Percentiles rank a stretch among this genome's conserved stretches.
Evolutionary conservation across 1,140 invertebrate species (phyloP).

Genomic region (Drosophila orena): DNA sequence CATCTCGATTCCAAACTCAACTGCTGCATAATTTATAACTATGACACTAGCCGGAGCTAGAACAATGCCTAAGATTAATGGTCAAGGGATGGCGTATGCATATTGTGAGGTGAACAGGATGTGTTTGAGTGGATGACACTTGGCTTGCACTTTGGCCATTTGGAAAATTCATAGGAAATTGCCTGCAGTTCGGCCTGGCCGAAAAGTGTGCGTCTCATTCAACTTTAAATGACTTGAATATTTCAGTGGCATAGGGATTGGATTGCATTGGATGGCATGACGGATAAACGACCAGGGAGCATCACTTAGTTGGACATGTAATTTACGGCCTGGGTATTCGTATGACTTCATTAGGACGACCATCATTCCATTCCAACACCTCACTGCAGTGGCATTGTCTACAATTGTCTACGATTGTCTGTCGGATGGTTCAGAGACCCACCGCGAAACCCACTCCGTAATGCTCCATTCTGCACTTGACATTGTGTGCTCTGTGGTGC

Average conservation of each 20-base stretch:
- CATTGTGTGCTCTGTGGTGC: constrained; percentile 57
- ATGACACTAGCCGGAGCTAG: constrained; percentile 54
- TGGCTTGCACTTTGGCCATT: constrained; percentile 15
- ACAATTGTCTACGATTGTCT: constrained; percentile 41
- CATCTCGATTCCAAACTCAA: constrained; percentile 48
- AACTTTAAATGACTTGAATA: constrained; percentile 41
- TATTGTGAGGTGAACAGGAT: constrained; percentile 42
- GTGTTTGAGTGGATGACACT: constrained; percentile 43
- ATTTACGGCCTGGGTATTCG: constrained; percentile 23
- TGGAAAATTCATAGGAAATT: constrained; percentile 34
- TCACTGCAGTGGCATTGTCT: constrained; percentile 59
- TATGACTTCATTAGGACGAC: constrained; percentile 47
- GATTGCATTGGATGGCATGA: constrained; percentile 10
- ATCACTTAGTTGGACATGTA: constrained; percentile 41
- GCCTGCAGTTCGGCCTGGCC: constrained; percentile 19
- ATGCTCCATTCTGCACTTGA: constrained; percentile 55
- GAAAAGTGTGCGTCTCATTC: constrained; percentile 37
- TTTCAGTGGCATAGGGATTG: constrained; percentile 14
- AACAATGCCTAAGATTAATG: constrained; percentile 79
- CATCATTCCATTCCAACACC: constrained; percentile 37
- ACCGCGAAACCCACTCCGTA: constrained; percentile 2
- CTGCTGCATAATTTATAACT: constrained; percentile 76
- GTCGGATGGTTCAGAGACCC: constrained; percentile 16
- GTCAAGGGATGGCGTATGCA: constrained; percentile 28
- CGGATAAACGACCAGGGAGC: constrained; percentile 15